Percentiles rank a stretch among this genome's conserved stretches.
phyloP scores from a whole-genome alignment of 2,888 invertebrate species.

The Andrena bicolor region DNA sequence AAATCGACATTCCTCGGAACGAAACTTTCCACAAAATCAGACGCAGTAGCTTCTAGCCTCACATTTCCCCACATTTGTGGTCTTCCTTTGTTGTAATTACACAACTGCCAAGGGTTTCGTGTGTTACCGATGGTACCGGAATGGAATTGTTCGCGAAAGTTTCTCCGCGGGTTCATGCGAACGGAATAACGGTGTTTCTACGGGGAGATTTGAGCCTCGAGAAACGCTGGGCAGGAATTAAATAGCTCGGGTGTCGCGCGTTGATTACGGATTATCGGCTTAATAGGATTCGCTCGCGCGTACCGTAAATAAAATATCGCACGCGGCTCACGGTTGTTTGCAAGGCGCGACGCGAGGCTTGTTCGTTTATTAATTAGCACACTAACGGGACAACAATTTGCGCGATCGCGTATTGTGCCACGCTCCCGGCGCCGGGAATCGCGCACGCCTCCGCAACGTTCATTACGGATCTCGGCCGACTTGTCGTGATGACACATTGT shows the following conservation, averaged over 20 bases:
- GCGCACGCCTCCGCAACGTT: conserved; percentile 50
- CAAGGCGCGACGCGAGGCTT: neutral
- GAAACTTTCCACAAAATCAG: neutral
- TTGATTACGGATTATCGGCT: conserved; percentile 24
- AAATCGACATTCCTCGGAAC: neutral
- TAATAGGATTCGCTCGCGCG: neutral
- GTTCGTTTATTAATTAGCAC: conserved; percentile 44
- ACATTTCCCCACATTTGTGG: no score
- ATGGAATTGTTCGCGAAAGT: neutral
- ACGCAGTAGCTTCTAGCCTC: neutral
- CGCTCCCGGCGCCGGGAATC: conserved; percentile 39
- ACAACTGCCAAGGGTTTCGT: neutral
- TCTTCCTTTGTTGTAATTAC: neutral
- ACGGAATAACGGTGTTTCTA: neutral
- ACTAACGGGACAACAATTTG: conserved; percentile 49
- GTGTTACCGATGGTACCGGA: neutral
- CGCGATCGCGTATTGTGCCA: conserved; percentile 46
- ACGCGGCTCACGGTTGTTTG: neutral
- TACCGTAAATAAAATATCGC: conserved; percentile 20
- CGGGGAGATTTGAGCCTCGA: neutral
- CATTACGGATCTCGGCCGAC: conserved; percentile 69
- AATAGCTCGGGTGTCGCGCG: neutral
- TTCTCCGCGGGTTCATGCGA: neutral
- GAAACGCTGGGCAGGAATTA: neutral
- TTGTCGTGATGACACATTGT: conserved; percentile 70